Evolutionary conservation across 2,888 invertebrate species (phyloP).

Genomic region (Pegoplata infirma): DNA sequence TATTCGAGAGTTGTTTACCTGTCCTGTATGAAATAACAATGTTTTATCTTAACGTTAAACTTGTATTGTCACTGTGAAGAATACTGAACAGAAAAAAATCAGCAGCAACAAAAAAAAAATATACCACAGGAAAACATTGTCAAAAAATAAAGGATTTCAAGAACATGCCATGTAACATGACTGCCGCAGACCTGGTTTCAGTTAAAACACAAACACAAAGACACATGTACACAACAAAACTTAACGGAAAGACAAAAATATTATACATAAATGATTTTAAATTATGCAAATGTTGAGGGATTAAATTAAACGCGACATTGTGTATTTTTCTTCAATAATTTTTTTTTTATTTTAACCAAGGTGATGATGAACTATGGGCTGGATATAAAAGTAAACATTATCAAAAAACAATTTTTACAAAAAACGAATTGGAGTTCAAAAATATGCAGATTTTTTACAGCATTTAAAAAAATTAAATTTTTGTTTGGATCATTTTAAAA

Average conservation of each 20-base stretch:
- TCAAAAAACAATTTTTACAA: no score
- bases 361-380: not conserved
- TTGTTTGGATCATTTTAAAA: no score
- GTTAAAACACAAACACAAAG: not conserved
- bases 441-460: no score
- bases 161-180: conserved; percentile 25
- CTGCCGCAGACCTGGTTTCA: not conserved
- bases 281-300: conserved; percentile 74
- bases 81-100: not conserved
- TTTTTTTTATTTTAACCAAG: not conserved
- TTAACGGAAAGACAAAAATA: conserved; percentile 15
- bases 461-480: no score
- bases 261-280: conserved; percentile 68
- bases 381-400: not conserved
- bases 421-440: no score
- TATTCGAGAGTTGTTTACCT: conserved; percentile 1
- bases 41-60: conserved; percentile 13
- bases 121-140: conserved; percentile 1
- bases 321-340: conserved; percentile 16
- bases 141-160: conserved; percentile 32
- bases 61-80: conserved; percentile 20
- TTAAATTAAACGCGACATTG: conserved; percentile 69
- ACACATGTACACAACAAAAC: not conserved
- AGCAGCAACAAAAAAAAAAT: no score
- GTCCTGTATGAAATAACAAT: not conserved